Evolutionary conservation across 1,140 invertebrate genomes (phyloP), one percentile per base, ranked within the genome.

Genomic region (Aphelenchoides avenae): DNA sequence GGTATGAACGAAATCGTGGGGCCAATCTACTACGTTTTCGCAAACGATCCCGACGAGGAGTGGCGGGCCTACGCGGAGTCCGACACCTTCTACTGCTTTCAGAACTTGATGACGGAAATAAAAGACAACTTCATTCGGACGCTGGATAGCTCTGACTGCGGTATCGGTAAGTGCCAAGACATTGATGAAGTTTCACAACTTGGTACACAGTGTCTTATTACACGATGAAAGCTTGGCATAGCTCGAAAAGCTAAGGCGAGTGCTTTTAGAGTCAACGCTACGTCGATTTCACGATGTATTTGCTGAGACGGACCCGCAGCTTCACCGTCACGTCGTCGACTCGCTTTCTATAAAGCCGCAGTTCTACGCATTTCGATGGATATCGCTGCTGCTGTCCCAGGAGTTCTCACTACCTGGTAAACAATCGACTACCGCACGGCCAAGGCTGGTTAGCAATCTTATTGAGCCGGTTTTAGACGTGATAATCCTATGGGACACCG

Each of bases 1-100:
- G 93, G 94, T 56, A 97, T 98, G 93, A 97, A 98, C 82, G 94
- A 98, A 81, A 94, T 98, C 64, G 86, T 98, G 54, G 94, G 92
- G 0, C 93, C 93, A 18, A 92, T 98, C 68, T 98, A 98, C 81
- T 92, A 95, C 78, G 87, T 89, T 5, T 92, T 98, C 80, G 91
- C 92, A 13, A 87, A 84, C 37, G 89, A 97, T 82, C 84, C 88
- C 3, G 68, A 73, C 36, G 33, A 42, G 29, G 64, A 73, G 33
- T 73, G 68, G 83, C 41, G 79, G 90, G 91, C 87, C 76, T 83
- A 89, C 77, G 92, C 93, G 0, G 94, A 98, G 78, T 89, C 91
- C 0, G 94, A 98, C 77, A 87, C 89, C 52, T 98, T 98, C 78
- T 96, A 91, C 77, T 93, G 91, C 73, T 97, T 97, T 72, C 97